Evolutionary conservation across 2,113 vertebrate species (phyloP).

Genomic region (Macrotis lagotis): DNA sequence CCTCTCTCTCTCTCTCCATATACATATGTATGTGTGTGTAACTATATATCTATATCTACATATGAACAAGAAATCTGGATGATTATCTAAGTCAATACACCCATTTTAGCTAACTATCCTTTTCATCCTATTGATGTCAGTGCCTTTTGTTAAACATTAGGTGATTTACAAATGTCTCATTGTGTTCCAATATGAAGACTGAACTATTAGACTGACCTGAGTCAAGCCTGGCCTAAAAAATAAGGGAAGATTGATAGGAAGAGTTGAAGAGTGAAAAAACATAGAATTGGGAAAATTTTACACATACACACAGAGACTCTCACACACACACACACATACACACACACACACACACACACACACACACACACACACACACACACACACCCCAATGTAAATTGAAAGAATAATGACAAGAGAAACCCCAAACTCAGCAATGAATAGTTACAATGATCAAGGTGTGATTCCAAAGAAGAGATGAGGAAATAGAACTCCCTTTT

Average conservation of each 20-base stretch:
- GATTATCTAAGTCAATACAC: background rate
- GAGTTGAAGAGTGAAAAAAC: slow-evolving; percentile 23
- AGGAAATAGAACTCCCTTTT: background rate
- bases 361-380: background rate
- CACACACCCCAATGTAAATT: background rate
- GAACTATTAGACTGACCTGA: background rate
- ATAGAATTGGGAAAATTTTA: background rate
- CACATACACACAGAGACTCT: too few relatives aligned
- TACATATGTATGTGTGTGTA: too few relatives aligned
- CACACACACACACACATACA: too few relatives aligned
- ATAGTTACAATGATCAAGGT: background rate
- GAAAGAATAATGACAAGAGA: background rate
- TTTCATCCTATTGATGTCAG: background rate
- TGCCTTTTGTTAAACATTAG: background rate
- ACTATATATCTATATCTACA: too few relatives aligned
- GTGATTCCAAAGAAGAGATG: background rate
- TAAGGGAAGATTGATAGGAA: background rate
- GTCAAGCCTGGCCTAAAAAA: background rate
- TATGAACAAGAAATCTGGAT: background rate
- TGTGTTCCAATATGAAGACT: background rate
- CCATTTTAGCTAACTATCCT: background rate
- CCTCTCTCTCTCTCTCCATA: too few relatives aligned
- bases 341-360: too few relatives aligned
- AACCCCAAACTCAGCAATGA: background rate
- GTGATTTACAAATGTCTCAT: background rate